phyloP scores from a whole-genome alignment of 2,888 invertebrate genomes.

The Dorcus hopei region DNA sequence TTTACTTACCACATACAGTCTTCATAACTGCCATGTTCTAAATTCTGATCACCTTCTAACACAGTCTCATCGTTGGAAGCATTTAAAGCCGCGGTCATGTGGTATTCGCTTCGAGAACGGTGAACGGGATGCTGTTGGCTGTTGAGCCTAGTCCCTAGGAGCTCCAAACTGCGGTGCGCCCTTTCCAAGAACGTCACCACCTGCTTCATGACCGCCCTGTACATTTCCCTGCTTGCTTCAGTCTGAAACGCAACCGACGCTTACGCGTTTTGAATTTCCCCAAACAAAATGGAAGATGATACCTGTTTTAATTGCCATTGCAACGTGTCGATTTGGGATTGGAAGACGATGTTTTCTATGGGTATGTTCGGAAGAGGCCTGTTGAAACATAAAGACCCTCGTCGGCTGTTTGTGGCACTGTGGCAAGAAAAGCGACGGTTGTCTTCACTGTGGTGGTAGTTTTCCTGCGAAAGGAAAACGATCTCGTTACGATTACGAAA shows the following conservation, averaged over 20 bases:
- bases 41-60: too few relatives aligned
- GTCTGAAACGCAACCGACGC: constrained; percentile 52
- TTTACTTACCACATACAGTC: constrained; percentile 12
- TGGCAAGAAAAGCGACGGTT: constrained; percentile 18
- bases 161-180: constrained; percentile 63
- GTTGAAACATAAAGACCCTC: constrained; percentile 30
- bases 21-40: constrained; percentile 1
- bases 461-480: constrained; percentile 12
- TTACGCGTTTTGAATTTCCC: neutral
- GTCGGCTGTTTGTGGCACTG: constrained; percentile 26
- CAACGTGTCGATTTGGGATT: constrained; percentile 66
- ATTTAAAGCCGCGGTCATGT: constrained; percentile 40
- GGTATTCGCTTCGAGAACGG: constrained; percentile 55
- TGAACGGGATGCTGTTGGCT: constrained; percentile 42
- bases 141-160: constrained; percentile 46
- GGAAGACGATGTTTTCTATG: constrained; percentile 60
- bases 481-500: neutral
- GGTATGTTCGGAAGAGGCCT: constrained; percentile 46
- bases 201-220: constrained; percentile 68
- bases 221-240: constrained; percentile 70
- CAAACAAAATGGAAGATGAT: constrained; percentile 23
- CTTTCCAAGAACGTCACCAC: constrained; percentile 67
- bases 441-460: constrained; percentile 13
- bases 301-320: constrained; percentile 75
- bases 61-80: constrained; percentile 18